Evolutionary conservation across 2,888 invertebrate genomes (phyloP).

Genomic region (Eilema caniola): DNA sequence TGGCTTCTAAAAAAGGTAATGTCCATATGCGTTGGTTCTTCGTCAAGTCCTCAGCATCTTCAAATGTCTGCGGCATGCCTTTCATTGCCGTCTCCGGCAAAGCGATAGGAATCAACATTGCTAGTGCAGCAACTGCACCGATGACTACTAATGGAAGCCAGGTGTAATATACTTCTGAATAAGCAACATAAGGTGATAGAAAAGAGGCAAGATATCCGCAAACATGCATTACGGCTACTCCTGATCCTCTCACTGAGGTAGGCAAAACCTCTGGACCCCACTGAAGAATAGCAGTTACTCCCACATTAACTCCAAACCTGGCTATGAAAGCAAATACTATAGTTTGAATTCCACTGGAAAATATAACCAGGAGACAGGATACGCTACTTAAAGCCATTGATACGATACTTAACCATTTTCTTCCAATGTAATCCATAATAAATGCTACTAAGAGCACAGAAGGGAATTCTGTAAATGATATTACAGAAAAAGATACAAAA

Average conservation of each 20-base stretch:
- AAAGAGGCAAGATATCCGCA: constrained; percentile 67
- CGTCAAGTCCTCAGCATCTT: constrained; percentile 56
- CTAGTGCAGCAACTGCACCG: constrained; percentile 32
- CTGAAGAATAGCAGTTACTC: constrained; percentile 61
- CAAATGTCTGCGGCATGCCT: constrained; percentile 59
- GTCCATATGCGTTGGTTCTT: constrained; percentile 51
- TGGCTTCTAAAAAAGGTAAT: constrained; percentile 46
- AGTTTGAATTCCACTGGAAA: constrained; percentile 59
- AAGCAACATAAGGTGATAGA: constrained; percentile 60
- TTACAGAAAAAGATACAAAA: constrained; percentile 69
- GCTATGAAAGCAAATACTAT: constrained; percentile 66
- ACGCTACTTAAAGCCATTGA: constrained; percentile 58
- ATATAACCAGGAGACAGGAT: constrained; percentile 61
- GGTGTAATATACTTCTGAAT: constrained; percentile 37
- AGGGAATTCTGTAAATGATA: constrained; percentile 70
- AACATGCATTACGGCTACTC: constrained; percentile 66
- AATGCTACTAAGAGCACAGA: constrained; percentile 67
- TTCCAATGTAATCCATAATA: constrained; percentile 66
- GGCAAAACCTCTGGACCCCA: constrained; percentile 71
- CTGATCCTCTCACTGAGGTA: constrained; percentile 69
- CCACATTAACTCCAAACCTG: constrained; percentile 69
- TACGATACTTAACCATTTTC: constrained; percentile 65
- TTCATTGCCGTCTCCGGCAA: constrained; percentile 58
- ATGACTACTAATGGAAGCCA: constrained; percentile 45
- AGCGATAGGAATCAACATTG: constrained; percentile 37